Conservation (phyloP, 2,113 vertebrate species). For the Dendropsophus ebraccatus region DNA sequence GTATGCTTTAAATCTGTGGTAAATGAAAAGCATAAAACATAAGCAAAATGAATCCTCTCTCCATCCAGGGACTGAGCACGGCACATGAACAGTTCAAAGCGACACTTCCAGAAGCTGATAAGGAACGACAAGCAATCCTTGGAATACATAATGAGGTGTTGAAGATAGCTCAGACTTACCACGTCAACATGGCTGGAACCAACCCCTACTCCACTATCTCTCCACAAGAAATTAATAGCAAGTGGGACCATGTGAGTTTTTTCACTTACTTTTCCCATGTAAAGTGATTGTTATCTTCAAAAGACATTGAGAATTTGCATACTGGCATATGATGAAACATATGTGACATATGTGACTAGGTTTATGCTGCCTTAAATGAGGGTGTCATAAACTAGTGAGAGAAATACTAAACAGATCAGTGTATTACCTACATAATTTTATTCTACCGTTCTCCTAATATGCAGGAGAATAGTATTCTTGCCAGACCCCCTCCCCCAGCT, state of each 20-base stretch:
- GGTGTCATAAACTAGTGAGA: too few relatives aligned
- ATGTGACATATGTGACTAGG: too few relatives aligned
- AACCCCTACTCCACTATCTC: constrained; percentile 97
- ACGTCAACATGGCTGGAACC: constrained; percentile 93
- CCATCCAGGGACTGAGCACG: constrained; percentile 87
- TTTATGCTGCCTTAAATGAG: too few relatives aligned
- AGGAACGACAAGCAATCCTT: constrained; percentile 92
- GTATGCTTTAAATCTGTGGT: too few relatives aligned
- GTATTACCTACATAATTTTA: too few relatives aligned
- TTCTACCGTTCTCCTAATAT: too few relatives aligned
- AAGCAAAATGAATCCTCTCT: constrained; percentile 47
- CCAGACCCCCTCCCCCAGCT: too few relatives aligned
- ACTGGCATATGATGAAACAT: background rate
- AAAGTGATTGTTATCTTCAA: too few relatives aligned
- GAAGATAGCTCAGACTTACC: constrained; percentile 97
- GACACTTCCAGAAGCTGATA: constrained; percentile 95
- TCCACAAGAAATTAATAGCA: constrained; percentile 92
- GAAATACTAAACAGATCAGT: too few relatives aligned
- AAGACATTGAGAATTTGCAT: too few relatives aligned
- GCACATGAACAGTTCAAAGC: constrained; percentile 99
- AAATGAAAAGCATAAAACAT: background rate
- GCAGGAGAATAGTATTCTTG: too few relatives aligned
- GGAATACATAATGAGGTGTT: constrained; percentile 97
- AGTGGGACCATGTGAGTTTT: constrained; percentile 95
- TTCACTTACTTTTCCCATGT: too few relatives aligned